Evolutionary conservation across 2,888 invertebrate species (phyloP).

Genomic region (Patella ulyssiponensis): DNA sequence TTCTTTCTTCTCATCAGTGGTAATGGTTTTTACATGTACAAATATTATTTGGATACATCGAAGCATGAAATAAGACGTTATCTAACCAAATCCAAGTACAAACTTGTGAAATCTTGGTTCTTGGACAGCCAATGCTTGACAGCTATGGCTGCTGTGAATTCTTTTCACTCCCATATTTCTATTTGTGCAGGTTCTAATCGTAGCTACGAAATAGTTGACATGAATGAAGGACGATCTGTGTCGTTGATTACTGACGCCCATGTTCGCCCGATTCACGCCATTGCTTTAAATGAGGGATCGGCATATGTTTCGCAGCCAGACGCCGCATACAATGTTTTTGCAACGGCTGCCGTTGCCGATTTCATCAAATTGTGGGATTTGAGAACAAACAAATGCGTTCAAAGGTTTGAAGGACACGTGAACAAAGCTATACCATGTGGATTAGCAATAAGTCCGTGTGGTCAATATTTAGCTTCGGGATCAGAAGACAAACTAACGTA

Average conservation of each 20-base stretch:
- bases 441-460: conserved; percentile 69
- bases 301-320: conserved; percentile 61
- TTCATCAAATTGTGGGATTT: conserved; percentile 72
- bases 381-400: conserved; percentile 66
- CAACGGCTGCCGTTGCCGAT: conserved; percentile 68
- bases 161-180: conserved; percentile 69
- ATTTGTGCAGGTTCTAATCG: conserved; percentile 69
- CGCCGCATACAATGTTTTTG: conserved; percentile 66
- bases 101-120: conserved; percentile 58
- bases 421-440: conserved; percentile 69
- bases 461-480: conserved; percentile 68
- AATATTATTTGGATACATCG: conserved; percentile 64
- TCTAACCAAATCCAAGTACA: conserved; percentile 65
- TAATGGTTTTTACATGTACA: conserved; percentile 64
- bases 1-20: conserved; percentile 66
- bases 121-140: conserved; percentile 61
- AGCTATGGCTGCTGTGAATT: conserved; percentile 66
- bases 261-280: conserved; percentile 60
- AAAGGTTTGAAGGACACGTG: conserved; percentile 66
- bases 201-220: conserved; percentile 66
- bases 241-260: conserved; percentile 63
- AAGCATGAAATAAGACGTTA: conserved; percentile 70
- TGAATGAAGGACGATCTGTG: conserved; percentile 65
- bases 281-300: conserved; percentile 67
- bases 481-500: conserved; percentile 71